Base-by-base conservation (phyloP, 2,797 vertebrate species). In the Oreortyx pictus region DNA sequence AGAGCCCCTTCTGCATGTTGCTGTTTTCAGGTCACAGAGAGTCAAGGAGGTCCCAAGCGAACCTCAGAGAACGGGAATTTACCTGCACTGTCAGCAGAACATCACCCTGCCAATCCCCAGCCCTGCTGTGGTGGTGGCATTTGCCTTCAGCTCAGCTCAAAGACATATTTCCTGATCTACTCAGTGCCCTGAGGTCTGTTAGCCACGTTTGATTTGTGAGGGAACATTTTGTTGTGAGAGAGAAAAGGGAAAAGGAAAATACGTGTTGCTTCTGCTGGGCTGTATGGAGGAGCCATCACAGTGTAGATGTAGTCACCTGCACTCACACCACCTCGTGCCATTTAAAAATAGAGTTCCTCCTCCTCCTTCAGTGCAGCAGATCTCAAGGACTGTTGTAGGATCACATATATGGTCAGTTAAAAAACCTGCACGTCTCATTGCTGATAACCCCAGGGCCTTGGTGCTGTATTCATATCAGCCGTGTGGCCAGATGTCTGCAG, bases 401-500 rank as follows among this genome's bases (percentile, higher is more conserved):
- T 90, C 75, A 57, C 85, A 94, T 94, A 60, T 87, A 66, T 78
- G 66, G 64, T 87, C 78, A 75, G 54, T 93, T 93, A 73, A 93
- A 92, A 90, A 54, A 4, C 33, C 33, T 52, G 54, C 76, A 50
- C 9, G 9, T 85, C 80, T 87, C 78, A 66, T 1, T 75, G 59
- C 79, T 89, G 88, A 49, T 93, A 94, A 82, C 82, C 82, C 57
- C 72, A 59, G 82, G 41, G 54, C 66, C 65, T 77, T 56, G 82
- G 68, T 82, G 86, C 92, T 93, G 93, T 66, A 82, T 87, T 92
- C 59, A 66, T 27, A 85, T 78, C 86, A 94, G 81, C 50, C 35
- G 37, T 73, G 61, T 82, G 94, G 82, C 82, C 88, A 88, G 90
- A 94, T 70, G 60, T 67, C 90, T 83, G 90, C 87, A 76, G 90